A percentile compares a stretch with the other conserved stretches of the same genome.
phyloP scores from a whole-genome alignment of 2,113 vertebrate genomes.

The Gymnorhina tibicen region DNA sequence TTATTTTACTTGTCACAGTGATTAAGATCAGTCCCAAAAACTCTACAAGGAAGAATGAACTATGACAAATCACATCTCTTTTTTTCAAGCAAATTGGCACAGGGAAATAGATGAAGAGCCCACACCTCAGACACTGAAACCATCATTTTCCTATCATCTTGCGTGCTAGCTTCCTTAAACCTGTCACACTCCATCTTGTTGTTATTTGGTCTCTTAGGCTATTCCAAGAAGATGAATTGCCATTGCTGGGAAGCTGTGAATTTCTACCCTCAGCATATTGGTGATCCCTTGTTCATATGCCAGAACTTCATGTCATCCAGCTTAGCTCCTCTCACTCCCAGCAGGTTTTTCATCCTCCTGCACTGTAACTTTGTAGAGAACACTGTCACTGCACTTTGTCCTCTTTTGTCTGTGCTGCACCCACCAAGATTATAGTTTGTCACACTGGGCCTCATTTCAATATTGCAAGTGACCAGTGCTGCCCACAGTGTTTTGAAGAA shows the following conservation, averaged over 20 bases:
- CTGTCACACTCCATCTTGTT: not conserved
- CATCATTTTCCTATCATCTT: not conserved
- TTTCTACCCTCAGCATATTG: not conserved
- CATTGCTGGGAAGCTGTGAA: not conserved
- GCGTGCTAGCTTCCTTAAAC: not conserved
- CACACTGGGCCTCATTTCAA: not conserved
- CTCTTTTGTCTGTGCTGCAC: not conserved
- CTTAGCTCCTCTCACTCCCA: not conserved
- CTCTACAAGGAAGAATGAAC: not conserved
- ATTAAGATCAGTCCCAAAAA: not conserved
- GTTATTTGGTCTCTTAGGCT: not conserved
- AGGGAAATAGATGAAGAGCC: not conserved
- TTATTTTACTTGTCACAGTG: not conserved
- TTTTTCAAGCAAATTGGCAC: not conserved
- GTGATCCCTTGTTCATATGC: not conserved
- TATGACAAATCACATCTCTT: not conserved
- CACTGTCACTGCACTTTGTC: not conserved
- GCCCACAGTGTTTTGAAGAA: not conserved
- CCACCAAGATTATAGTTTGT: not conserved
- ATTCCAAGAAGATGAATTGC: not conserved
- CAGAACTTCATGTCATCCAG: not conserved
- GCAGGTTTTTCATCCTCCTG: not conserved
- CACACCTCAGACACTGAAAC: not conserved
- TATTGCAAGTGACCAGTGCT: fast-evolving
- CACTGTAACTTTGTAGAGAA: not conserved